Percentiles rank a stretch among this genome's conserved stretches.
Evolutionary conservation across 2,797 vertebrate genomes (phyloP).

Genomic region (Liparis tanakae): DNA sequence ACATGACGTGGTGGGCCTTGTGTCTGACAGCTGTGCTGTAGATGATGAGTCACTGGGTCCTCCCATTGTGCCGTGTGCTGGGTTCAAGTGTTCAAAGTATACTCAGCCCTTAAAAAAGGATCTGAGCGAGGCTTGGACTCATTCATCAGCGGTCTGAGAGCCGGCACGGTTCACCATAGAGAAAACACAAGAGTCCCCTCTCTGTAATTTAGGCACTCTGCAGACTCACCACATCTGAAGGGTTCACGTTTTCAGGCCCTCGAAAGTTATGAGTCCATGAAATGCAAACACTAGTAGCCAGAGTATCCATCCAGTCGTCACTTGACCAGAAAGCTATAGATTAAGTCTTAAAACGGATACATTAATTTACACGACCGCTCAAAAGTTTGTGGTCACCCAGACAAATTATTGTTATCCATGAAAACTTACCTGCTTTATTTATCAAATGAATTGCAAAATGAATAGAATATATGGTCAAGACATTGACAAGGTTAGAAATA

Average conservation of each 20-base stretch:
- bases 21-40: neutral
- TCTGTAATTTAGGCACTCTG: conserved; percentile 28
- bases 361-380: neutral
- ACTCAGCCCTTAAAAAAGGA: conserved; percentile 28
- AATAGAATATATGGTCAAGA: too few species aligned
- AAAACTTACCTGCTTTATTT: too few species aligned
- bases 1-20: too few species aligned
- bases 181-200: conserved; percentile 48
- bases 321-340: conserved; percentile 1
- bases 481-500: too few species aligned
- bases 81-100: conserved; percentile 6
- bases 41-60: neutral
- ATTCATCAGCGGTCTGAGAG: conserved; percentile 65
- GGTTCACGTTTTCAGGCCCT: conserved; percentile 17
- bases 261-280: conserved; percentile 17
- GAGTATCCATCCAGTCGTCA: conserved; percentile 21
- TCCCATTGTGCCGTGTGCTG: neutral
- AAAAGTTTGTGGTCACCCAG: too few species aligned
- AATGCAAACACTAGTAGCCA: conserved; percentile 18
- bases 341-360: neutral
- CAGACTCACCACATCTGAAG: conserved; percentile 28
- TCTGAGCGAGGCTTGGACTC: conserved; percentile 33
- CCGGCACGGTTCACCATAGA: conserved; percentile 50
- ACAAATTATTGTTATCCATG: too few species aligned
- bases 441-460: too few species aligned